These are phyloP conservation scores for Eretmocerus hayati DNA, from an alignment of 2,888 invertebrate genomes.

Conservation along the genomic window DNA sequence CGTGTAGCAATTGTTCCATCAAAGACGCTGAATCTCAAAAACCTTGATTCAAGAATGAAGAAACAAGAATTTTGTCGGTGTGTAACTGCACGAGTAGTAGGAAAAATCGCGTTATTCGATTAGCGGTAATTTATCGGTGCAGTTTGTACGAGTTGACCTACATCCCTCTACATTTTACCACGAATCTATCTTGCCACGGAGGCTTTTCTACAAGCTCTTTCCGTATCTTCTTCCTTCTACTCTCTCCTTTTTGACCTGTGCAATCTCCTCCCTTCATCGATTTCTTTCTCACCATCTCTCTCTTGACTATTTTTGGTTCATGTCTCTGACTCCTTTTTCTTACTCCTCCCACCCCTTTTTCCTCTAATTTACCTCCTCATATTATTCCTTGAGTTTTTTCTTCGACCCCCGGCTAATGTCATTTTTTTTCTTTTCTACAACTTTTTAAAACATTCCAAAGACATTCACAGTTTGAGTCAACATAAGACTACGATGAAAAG, in stretches of 20 bases:
- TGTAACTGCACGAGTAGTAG: too few relatives aligned
- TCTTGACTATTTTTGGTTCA: too few relatives aligned
- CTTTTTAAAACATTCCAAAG: too few relatives aligned
- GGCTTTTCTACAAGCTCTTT: background rate
- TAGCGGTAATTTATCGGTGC: conserved; percentile 23
- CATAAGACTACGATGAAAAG: background rate
- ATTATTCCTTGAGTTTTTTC: background rate
- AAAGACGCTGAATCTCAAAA: too few relatives aligned
- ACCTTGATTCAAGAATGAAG: too few relatives aligned
- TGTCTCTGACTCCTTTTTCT: too few relatives aligned
- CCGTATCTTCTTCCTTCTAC: conserved; percentile 11
- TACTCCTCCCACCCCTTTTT: conserved; percentile 1
- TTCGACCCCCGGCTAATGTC: conserved; percentile 1
- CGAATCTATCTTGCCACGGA: conserved; percentile 8
- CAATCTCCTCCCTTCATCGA: too few relatives aligned
- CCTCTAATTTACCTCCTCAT: background rate
- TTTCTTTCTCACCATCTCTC: too few relatives aligned
- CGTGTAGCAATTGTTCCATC: too few relatives aligned
- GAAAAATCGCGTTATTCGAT: conserved; percentile 24
- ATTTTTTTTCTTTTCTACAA: too few relatives aligned
- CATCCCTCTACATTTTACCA: conserved; percentile 7
- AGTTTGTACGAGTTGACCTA: conserved; percentile 20
- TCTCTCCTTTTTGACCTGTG: too few relatives aligned
- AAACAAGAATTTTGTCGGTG: too few relatives aligned
- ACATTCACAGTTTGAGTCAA: background rate